Base-by-base conservation (phyloP, 2,888 invertebrate species). In the Parnassius smintheus region DNA sequence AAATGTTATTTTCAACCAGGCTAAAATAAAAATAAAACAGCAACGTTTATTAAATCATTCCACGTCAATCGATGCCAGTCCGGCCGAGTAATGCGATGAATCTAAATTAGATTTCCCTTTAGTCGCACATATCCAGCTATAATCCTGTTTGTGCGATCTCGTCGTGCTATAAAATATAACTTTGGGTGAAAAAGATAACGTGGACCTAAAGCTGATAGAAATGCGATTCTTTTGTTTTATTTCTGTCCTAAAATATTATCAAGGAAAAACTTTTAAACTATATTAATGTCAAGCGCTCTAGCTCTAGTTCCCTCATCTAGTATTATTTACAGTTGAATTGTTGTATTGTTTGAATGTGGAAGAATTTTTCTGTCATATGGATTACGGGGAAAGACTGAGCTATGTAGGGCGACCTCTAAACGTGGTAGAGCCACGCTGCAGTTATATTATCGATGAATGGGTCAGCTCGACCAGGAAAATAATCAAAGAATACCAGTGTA, bases 51-150 rank as follows among this genome's bases (percentile, higher is more conserved):
- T 56, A 59, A 59, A 59, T 63, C 10, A 59, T 63, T 35, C 35
- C 59, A 44, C 45, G 63, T 59, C 55, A 41, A 63, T 63, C 54
- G 63, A 56, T 59, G 50, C 63, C 59, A 63, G 63, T 46, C 55
- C 55, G 55, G 59, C 63, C 63, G 50, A 35, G 58, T 62, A 62
- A 62, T 62, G 45, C 62, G 62, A 59, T 59, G 62, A 59, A 63
- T 63, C 59, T 51, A 63, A 63, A 63, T 63, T 63, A 55, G 63
- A 63, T 63, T 59, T 59, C 59, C 55, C 51, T 63, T 63, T 55
- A 63, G 59, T 59, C 12, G 35, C 54, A 59, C 63, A 55, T 63
- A 56, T 56, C 55, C 59, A 56, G 59, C 59, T 59, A 63, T 63
- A 63, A 63, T 59, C 59, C 59, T 63, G 56, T 63, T 63, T 59